Base-by-base conservation (phyloP, 53 echinoderm and acorn worm species). In the Temnopleurus reevesii region DNA sequence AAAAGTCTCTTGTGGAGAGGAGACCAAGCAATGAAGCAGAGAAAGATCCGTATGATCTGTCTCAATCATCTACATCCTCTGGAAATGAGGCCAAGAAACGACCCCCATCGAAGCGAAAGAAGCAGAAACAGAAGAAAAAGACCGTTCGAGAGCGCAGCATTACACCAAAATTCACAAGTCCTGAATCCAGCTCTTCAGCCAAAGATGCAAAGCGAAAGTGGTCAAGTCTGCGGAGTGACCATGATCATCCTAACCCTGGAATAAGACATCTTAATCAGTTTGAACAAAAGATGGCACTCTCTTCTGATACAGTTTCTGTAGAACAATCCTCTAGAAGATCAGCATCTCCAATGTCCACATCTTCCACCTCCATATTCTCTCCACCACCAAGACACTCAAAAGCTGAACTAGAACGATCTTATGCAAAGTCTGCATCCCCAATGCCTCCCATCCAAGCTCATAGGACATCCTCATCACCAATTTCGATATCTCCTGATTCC, bases 21-120 rank as follows among this genome's bases (percentile, higher is more conserved):
- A 23, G 6, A 71, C 1, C n/a, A n/a, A 41, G 49, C 27, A 12
- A 5, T 79, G 49, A 49, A 25, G 49, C 13, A 12, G 79, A 29
- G 29, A 15, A 49, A 26, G 47, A 79, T 79, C 28, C 79, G 5
- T 49, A 79, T 17, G 13, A 47, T 28, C 79, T 79, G 25, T 79
- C 79, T 47, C 13, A 35, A 24, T 79, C 79, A 26, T 79, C 79
- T 49, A 38, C 71, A 17, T 47, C 79, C 41, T 79, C 79, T 10
- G 27, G 47, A 49, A 79, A 49, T 0, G 29, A 29, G 49, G 46
- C 29, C 15, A 49, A 13, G 46, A 35, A 47, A 5, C 18, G 10
- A 15, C 41, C 79, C 13, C 17, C 51, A 6, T 46, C 13, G 7
- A 79, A 49, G 46, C 46, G 51, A 19, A 46, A 79, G 29, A 79